Evolutionary conservation across 2,888 invertebrate species (phyloP).

Genomic region (Panopea generosa): DNA sequence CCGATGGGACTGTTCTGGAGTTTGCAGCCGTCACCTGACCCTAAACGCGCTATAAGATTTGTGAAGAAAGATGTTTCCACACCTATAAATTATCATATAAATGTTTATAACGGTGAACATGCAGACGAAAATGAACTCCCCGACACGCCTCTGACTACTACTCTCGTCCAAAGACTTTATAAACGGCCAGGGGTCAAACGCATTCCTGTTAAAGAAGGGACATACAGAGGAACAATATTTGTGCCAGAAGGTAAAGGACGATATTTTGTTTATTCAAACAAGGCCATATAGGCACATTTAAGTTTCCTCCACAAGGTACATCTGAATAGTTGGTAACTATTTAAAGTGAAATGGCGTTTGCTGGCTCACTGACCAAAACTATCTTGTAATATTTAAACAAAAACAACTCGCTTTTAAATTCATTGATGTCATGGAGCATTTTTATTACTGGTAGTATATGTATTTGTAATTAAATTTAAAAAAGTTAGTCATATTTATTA

Average conservation of each 20-base stretch:
- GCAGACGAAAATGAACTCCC: neutral
- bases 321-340: too few relatives aligned
- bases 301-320: too few relatives aligned
- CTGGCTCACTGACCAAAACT: too few relatives aligned
- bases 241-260: neutral
- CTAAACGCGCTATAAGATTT: conserved; percentile 57
- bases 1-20: conserved; percentile 80
- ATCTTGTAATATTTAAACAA: too few relatives aligned
- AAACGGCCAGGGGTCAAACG: conserved; percentile 40
- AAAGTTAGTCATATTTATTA: too few relatives aligned
- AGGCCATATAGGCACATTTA: too few relatives aligned
- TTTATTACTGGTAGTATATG: too few relatives aligned
- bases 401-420: too few relatives aligned
- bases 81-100: conserved; percentile 65
- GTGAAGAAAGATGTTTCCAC: conserved; percentile 69
- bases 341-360: too few relatives aligned
- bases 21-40: conserved; percentile 57
- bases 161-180: conserved; percentile 31
- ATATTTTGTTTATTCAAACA: too few relatives aligned
- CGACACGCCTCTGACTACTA: conserved; percentile 9
- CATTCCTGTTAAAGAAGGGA: conserved; percentile 23
- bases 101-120: conserved; percentile 42
- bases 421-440: too few relatives aligned
- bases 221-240: neutral
- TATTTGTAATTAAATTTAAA: too few relatives aligned